Base-by-base conservation (phyloP, 2,113 vertebrate genomes). In the Hiodon alosoides region DNA sequence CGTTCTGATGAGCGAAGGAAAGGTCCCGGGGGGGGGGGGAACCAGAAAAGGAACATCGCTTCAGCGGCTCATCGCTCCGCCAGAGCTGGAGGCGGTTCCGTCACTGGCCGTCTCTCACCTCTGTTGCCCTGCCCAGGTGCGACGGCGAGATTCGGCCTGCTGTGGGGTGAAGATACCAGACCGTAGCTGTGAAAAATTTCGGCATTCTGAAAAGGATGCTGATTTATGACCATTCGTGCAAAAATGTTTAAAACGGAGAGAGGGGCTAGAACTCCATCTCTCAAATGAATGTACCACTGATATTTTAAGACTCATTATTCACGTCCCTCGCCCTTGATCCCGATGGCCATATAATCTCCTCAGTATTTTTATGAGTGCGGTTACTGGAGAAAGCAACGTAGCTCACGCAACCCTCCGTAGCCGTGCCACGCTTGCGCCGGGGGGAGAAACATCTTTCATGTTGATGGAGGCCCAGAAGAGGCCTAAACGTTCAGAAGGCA, bases 251-350 rank as follows among this genome's bases (percentile, higher is more conserved):
- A 76, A 79, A 78, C 73, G 61, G 77, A 80, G 78, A 71, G 16
- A 72, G 53, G 47, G 47, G 70, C 64, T 81, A 76, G 71, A 74
- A 16, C 53, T 71, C 62, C 73, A 76, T 82, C 76, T 77, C 70
- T 80, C 79, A 78, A 77, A 81, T 76, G 54, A 81, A 78, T 79
- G 69, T 64, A 81, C 70, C 75, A 68, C 73, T 77, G 80, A 81
- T 75, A 82, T 78, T 81, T 81, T 81, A 73, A 67, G 74, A 73
- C 72, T 76, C 81, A 68, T 84, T 78, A 78, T 74, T 85, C 79
- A 84, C 80, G 75, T 71, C 70, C 59, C 14, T 69, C 75, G 72
- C 69, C 77, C 80, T 85, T 85, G 77, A 85, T 83, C 81, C 77
- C 68, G 70, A 78, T 80, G 74, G 74, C 74, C 79, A 77, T 85